These are phyloP conservation scores for Menidia beryllina DNA, from an alignment of 2,113 vertebrate genomes.

Conservation along the genomic window DNA sequence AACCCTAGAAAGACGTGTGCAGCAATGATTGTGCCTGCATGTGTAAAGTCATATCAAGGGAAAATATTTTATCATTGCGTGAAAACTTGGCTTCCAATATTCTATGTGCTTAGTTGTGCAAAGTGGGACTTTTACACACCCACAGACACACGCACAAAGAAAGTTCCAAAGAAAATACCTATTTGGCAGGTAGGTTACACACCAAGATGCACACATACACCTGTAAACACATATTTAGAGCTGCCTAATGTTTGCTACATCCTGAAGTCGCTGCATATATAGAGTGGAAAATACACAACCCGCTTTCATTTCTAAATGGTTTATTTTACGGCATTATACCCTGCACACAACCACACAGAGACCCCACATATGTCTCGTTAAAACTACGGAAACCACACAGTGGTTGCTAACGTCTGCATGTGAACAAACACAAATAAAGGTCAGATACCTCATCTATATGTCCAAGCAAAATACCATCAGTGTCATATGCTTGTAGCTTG, in stretches of 20 bases:
- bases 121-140: constrained; percentile 8
- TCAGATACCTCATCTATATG: neutral
- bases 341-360: constrained; percentile 19
- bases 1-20: constrained; percentile 9
- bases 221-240: neutral
- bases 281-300: neutral
- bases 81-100: constrained; percentile 8
- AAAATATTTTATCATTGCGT: neutral
- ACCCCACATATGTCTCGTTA: constrained; percentile 48
- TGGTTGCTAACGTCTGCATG: constrained; percentile 31
- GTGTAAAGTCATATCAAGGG: neutral
- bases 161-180: too few species aligned
- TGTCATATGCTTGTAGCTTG: constrained; percentile 6
- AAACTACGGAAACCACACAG: constrained; percentile 2
- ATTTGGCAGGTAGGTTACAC: neutral
- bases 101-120: constrained; percentile 7
- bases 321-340: neutral
- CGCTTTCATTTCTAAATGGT: neutral
- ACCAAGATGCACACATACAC: neutral
- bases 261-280: neutral
- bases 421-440: constrained; percentile 3
- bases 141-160: neutral
- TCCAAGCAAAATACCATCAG: constrained; percentile 33
- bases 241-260: neutral
- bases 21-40: neutral